Conservation (phyloP, 2,113 vertebrate species). For the Megaptera novaeangliae region DNA sequence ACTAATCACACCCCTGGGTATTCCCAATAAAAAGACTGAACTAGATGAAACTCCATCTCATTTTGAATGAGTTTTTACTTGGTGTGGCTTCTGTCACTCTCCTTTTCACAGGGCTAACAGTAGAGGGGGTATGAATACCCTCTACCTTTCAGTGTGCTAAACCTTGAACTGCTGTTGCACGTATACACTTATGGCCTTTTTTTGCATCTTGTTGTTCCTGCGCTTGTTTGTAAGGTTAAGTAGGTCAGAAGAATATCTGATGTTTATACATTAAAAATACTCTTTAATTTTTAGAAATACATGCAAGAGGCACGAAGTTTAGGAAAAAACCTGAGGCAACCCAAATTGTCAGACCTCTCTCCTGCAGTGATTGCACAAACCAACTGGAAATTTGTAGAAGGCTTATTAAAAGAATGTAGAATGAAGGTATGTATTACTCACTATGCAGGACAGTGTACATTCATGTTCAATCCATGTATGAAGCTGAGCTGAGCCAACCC, state of each 20-base stretch:
- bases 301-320: conserved; percentile 89
- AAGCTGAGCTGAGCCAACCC: not conserved
- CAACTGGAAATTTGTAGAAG: conserved; percentile 96
- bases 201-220: conserved; percentile 37
- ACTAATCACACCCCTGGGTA: not conserved
- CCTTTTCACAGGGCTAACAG: not conserved
- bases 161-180: not conserved
- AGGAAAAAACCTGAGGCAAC: conserved; percentile 91
- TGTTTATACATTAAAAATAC: conserved; percentile 61
- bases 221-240: conserved; percentile 62
- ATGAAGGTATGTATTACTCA: conserved; percentile 88
- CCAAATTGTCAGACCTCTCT: conserved; percentile 93
- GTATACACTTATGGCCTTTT: not conserved
- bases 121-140: not conserved
- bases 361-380: conserved; percentile 93
- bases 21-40: not conserved
- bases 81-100: not conserved
- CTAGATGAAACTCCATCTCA: not conserved
- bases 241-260: conserved; percentile 24
- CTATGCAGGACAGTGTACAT: not conserved
- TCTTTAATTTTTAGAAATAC: conserved; percentile 87
- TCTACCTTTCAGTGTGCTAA: not conserved
- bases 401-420: conserved; percentile 95
- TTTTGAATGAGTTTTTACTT: not conserved
- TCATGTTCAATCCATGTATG: not conserved